phyloP scores from a whole-genome alignment of 2,113 vertebrate genomes.

The Dolichallabes microphthalmus region DNA sequence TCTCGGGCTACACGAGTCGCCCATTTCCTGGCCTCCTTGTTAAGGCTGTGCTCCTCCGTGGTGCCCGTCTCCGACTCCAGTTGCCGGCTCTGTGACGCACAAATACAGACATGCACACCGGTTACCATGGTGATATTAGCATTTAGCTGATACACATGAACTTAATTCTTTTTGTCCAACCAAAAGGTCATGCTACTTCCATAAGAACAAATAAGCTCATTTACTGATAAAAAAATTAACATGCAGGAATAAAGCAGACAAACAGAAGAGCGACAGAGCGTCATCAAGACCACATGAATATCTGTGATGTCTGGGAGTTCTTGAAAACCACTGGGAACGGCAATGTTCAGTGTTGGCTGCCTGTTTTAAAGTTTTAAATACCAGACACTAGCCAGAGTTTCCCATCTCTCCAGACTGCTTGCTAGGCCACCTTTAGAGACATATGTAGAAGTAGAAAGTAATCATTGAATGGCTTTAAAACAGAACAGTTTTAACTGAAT shows the following conservation, averaged over 20 bases:
- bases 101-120: not conserved
- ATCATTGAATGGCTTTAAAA: not conserved
- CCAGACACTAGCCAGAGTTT: not conserved
- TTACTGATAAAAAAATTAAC: not conserved
- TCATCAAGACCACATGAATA: not conserved
- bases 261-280: not conserved
- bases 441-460: not conserved
- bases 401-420: not conserved
- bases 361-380: conserved; percentile 2
- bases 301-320: not conserved
- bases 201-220: conserved; percentile 18
- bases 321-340: not conserved
- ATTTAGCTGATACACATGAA: not conserved
- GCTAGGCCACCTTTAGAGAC: not conserved
- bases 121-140: not conserved
- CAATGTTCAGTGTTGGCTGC: not conserved
- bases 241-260: not conserved
- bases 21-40: conserved; percentile 98
- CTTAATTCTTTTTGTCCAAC: not conserved
- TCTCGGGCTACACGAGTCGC: conserved; percentile 91
- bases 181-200: not conserved
- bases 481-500: not conserved
- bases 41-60: conserved; percentile 96
- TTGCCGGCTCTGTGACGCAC: conserved; percentile 82
- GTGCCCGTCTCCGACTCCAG: conserved; percentile 93